Base-by-base conservation (phyloP, 2,113 vertebrate genomes). In the Zosterops japonicus region DNA sequence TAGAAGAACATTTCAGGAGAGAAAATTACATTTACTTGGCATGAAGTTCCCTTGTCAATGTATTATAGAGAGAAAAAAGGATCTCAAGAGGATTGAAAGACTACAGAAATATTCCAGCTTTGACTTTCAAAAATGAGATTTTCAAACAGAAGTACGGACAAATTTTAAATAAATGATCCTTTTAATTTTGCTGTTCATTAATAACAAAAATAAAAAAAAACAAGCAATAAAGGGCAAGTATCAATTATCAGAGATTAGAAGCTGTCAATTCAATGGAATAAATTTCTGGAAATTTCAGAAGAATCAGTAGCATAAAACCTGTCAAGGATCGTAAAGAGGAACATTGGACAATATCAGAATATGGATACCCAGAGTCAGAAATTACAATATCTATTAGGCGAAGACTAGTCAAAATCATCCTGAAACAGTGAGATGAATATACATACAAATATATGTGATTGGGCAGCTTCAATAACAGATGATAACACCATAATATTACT, bases 21-120 rank as follows among this genome's bases (percentile, higher is more conserved):
- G 65, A 79, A 98, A 96, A 97, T 97, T 97, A 95, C 68, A 89
- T 97, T 97, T 97, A 63, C 77, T 96, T 92, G 87, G 76, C 69
- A 93, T 68, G 90, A 81, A 63, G 59, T 77, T 97, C 85, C 36
- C 72, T 95, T 95, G 71, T 96, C 93, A 94, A 68, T 90, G 87
- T 90, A 80, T 57, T 88, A 61, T 22, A 90, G 86, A 91, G 53
- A 94, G 71, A 92, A 97, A 59, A 97, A 95, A 90, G 61, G 47
- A 79, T 50, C 74, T 96, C 84, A 67, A 72, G 91, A 81, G 94
- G 50, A 83, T 22, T 93, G n/a, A 55, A 67, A 87, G 35, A 69
- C 50, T 91, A 77, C 11, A 87, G 83, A 97, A 95, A 90, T 50
- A 68, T 95, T 96, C 87, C 60, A 92, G 49, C 35, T 96, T 96